Evolutionary conservation across 2,113 vertebrate genomes (phyloP).

Genomic region (Heteronetta atricapilla): DNA sequence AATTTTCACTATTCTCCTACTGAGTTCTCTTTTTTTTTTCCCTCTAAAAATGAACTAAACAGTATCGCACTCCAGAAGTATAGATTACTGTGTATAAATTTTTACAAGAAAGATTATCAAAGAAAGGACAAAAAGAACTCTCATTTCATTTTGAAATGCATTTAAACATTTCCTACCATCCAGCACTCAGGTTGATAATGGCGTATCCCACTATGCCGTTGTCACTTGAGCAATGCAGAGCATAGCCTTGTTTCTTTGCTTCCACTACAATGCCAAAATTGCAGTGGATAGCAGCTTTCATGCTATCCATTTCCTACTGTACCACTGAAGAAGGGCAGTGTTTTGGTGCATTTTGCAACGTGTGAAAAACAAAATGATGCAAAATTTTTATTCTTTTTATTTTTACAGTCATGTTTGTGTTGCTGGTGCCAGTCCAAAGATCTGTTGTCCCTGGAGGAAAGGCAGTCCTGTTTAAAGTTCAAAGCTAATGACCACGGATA

Average conservation of each 20-base stretch:
- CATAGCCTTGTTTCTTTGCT: background rate
- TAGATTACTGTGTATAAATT: background rate
- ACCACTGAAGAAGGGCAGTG: background rate
- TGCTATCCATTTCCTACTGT: background rate
- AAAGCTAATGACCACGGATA: conserved; percentile 88
- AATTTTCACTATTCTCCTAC: background rate
- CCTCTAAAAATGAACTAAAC: background rate
- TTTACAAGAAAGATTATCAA: background rate
- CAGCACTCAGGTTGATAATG: background rate
- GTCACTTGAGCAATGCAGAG: background rate
- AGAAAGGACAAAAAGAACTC: background rate
- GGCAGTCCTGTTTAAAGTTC: conserved; percentile 89
- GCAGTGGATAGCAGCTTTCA: background rate
- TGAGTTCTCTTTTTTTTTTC: background rate
- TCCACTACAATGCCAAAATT: background rate
- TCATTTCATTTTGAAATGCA: background rate
- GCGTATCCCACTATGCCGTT: background rate
- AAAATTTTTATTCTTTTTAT: conserved; percentile 51
- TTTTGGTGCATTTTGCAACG: background rate
- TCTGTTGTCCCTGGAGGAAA: conserved; percentile 83
- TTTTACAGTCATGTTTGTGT: conserved; percentile 87
- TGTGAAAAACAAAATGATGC: background rate
- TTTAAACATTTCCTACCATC: background rate
- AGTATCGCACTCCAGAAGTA: background rate
- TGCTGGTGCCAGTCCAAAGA: conserved; percentile 85